phyloP scores from a whole-genome alignment of 2,113 vertebrate species.

The Sitta europaea region DNA sequence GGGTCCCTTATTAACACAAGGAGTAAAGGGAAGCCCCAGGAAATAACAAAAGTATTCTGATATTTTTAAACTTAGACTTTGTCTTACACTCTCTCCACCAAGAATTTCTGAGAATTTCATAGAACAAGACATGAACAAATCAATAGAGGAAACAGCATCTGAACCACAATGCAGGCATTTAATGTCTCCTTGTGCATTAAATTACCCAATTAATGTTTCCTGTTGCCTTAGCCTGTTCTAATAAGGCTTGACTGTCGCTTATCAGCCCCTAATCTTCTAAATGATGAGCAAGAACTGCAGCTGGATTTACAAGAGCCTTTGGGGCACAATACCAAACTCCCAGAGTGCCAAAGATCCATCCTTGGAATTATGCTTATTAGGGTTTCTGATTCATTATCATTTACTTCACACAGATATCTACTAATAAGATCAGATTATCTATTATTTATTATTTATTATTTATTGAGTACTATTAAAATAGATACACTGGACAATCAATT shows the following conservation, averaged over 20 bases:
- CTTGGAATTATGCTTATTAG: constrained; percentile 46
- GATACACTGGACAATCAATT: not conserved
- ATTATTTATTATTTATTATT: constrained; percentile 29
- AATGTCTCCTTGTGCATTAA: constrained; percentile 47
- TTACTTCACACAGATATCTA: not conserved
- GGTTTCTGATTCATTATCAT: constrained; percentile 26
- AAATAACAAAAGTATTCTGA: not conserved
- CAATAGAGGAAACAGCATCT: constrained; percentile 8
- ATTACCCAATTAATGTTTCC: constrained; percentile 63
- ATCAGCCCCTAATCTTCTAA: constrained; percentile 63
- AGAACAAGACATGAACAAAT: not conserved
- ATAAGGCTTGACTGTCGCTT: constrained; percentile 60
- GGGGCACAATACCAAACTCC: constrained; percentile 59
- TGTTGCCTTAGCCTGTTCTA: constrained; percentile 51
- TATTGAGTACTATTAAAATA: not conserved
- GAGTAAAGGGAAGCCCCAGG: not conserved
- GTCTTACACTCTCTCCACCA: not conserved
- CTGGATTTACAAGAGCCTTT: constrained; percentile 64
- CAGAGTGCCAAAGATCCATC: constrained; percentile 3
- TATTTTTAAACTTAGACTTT: not conserved
- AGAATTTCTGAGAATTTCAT: not conserved
- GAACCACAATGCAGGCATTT: constrained; percentile 36
- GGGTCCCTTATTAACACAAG: not conserved
- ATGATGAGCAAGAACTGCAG: constrained; percentile 50
- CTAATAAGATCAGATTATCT: constrained; percentile 1